Base-by-base conservation (phyloP, 2,797 vertebrate species). In the Chromobotia macracanthus region DNA sequence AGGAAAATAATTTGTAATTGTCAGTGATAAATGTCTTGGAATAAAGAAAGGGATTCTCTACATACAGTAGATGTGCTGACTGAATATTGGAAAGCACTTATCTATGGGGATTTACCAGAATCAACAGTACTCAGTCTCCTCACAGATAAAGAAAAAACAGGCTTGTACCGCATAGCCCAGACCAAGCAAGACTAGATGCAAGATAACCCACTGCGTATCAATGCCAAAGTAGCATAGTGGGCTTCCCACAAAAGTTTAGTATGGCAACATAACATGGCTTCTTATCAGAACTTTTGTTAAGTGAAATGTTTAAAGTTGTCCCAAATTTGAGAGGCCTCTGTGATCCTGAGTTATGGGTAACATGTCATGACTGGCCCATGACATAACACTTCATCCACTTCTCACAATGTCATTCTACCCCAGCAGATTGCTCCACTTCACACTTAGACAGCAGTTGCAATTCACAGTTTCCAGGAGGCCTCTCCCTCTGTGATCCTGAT, bases 41-140 rank as follows among this genome's bases (percentile, higher is more conserved):
- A 58, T 44, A 1, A 50, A 71, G 55, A 56, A 55, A 38, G 35
- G 48, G 18, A 55, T 72, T 15, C 13, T 72, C n/a, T 12, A 10
- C n/a, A 23, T 28, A 28, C 28, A 28, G 28, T 53, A 7, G n/a
- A 53, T 51, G 50, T 51, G 50, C 3, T 3, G 1, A 12, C 3
- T 55, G 5, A 71, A 16, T 55, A 51, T 38, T 55, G 68, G 50
- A 71, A 71, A 38, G 68, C 18, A 13, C 50, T 71, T 71, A 35
- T 72, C 69, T 8, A 41, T 15, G 7, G 31, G 69, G 69, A 72
- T n/a, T 19, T 41, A 19, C 38, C 55, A 72, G 38, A 72, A 50
- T 68, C 15, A 28, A 60, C 15, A 46, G 23, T 41, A 46, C 44
- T 23, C 21, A n/a, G 16, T 25, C 53, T 58, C 10, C 21, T 60